Conservation (phyloP, 2,888 invertebrate genomes). For the Cantharis flavilabris region DNA sequence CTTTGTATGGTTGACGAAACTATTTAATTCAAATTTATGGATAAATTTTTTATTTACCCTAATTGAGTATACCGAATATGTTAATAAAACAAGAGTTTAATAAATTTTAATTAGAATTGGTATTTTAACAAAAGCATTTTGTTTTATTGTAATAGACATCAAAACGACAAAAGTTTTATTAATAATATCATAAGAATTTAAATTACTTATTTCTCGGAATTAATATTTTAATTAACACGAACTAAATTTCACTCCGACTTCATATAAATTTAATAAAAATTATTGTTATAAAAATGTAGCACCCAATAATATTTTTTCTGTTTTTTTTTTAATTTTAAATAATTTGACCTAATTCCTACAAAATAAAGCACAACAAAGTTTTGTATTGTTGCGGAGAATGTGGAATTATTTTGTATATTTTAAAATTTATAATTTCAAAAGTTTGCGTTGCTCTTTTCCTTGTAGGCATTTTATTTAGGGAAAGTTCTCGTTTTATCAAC, state of each 20-base stretch:
- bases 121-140: neutral
- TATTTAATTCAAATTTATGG: too few relatives aligned
- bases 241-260: neutral
- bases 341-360: neutral
- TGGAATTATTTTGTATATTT: neutral
- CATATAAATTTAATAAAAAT: neutral
- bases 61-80: neutral
- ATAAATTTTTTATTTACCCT: neutral
- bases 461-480: neutral
- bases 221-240: neutral
- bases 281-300: neutral
- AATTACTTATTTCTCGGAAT: neutral
- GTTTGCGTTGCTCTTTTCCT: neutral
- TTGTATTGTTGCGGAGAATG: neutral
- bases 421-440: neutral
- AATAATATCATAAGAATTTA: neutral
- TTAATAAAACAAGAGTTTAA: neutral
- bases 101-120: neutral
- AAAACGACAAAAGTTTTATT: neutral
- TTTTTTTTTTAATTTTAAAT: neutral
- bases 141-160: neutral
- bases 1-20: neutral
- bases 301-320: neutral
- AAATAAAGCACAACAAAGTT: neutral
- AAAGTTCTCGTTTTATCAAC: neutral